Base-by-base conservation (phyloP, 2,888 invertebrate species). In the Melieria omissa region DNA sequence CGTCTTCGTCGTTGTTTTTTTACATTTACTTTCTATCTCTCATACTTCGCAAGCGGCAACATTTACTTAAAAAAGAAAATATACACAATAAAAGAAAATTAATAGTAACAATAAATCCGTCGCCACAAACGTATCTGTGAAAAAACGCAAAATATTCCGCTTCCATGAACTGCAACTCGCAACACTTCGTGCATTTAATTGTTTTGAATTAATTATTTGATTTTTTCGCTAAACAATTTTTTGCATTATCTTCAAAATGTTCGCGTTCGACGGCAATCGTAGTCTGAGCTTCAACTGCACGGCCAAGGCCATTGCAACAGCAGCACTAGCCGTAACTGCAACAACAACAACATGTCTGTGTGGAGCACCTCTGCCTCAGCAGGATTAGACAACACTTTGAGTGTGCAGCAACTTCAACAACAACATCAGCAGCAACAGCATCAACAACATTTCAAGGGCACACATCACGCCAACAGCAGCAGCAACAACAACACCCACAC, bases 311-410 rank as follows among this genome's bases (percentile, higher is more conserved):
- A 12, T 5, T 47, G 41, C 55, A 16, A 29, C 29, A 29, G 29
- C 29, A 29, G 29, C 29, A 29, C 29, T 29, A 29, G 29, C 29
- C 29, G 29, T 29, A 29, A 29, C 29, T 29, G 3, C 29, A 29
- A 55, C 55, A 54, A 63, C 45, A 16, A 7, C 69, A 63, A 55
- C 74, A 86, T 86, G 92, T 92, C 92, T 88, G 90, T 92, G 87
- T 92, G 92, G 92, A 92, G 92, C 83, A 91, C 92, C 84, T 89
- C 90, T 85, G 89, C 90, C 81, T 89, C 89, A 29, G 29, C 29
- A 86, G 91, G 88, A 81, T 82, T 89, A 84, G 86, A 86, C 73
- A 80, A 80, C 62, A 80, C 81, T 58, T 74, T 80, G 69, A 80
- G 78, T 70, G 76, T 78, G 76, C 78, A 65, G 65, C 79, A 62